Base-by-base conservation (phyloP, 2,113 vertebrate species). In the Nothocercus nigrocapillus region DNA sequence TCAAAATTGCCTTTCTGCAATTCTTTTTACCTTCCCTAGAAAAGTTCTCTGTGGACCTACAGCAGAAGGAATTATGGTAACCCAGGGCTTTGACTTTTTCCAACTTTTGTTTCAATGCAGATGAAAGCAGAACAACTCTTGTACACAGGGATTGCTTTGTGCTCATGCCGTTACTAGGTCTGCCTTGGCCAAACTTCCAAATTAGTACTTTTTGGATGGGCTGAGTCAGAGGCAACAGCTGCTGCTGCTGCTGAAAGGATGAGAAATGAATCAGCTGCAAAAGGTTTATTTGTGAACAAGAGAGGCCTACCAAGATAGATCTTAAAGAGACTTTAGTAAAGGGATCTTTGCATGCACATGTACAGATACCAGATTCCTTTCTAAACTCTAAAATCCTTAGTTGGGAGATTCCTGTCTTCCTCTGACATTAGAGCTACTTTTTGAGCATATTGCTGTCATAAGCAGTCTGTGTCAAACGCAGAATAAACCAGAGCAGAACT, bases 171-270 rank as follows among this genome's bases (percentile, higher is more conserved):
- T 86, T 86, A 11, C 82, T 81, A 51, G n/a, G 64, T 93, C 76
- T 84, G 85, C 68, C 56, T 91, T 75, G 66, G 73, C 85, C 83
- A 58, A 76, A 64, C 49, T 89, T 95, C 93, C 88, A 90, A 86
- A 90, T 95, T 70, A 73, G 83, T 90, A 34, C 36, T 20, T 88
- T 68, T 79, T 81, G 86, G 68, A 51, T 69, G 73, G 82, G 69
- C 62, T 95, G 92, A 95, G 76, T 94, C 90, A 95, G 85, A 91
- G 83, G 77, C 80, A 92, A 58, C 80, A 95, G 91, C 93, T 95
- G 90, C 85, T 94, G 49, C 51, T 56, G 85, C 91, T 93, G 83
- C 73, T 92, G 85, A 66, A 87, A 88, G 66, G 77, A 66, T 85
- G 83, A 92, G 79, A 95, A 93, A 90, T 86, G n/a, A 92, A 53